Percentiles rank a stretch among this genome's conserved stretches.
phyloP scores from a whole-genome alignment of 2,888 invertebrate species.

The Platycheirus albimanus region DNA sequence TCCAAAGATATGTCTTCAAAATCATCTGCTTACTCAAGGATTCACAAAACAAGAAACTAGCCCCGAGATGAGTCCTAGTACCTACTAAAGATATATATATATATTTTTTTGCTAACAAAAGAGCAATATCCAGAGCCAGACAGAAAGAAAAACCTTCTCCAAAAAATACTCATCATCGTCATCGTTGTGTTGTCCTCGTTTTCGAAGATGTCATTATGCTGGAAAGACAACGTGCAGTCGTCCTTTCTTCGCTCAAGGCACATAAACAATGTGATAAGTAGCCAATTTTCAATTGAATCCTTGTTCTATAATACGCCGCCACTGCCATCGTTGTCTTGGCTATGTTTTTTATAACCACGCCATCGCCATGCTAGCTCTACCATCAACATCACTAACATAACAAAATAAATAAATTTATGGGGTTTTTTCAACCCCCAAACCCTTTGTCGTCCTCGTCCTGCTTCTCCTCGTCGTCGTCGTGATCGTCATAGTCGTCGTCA shows the following conservation, averaged over 20 bases:
- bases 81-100: too few relatives aligned
- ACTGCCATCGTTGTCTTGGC: background rate
- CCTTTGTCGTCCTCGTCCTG: too few relatives aligned
- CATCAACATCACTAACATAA: conserved; percentile 4
- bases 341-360: conserved; percentile 27
- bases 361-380: conserved; percentile 1
- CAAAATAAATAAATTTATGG: conserved; percentile 34
- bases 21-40: conserved; percentile 50
- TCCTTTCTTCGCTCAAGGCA: conserved; percentile 45
- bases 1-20: conserved; percentile 32
- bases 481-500: too few relatives aligned
- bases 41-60: background rate
- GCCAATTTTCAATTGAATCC: conserved; percentile 70
- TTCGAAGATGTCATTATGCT: conserved; percentile 36
- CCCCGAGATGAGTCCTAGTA: background rate
- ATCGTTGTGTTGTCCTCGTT: conserved; percentile 26
- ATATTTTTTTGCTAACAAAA: conserved; percentile 43
- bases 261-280: conserved; percentile 72
- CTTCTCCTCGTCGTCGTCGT: too few relatives aligned
- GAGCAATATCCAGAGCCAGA: conserved; percentile 64
- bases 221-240: conserved; percentile 40
- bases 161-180: conserved; percentile 34
- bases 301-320: conserved; percentile 23
- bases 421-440: background rate
- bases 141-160: conserved; percentile 38